These are phyloP conservation scores for Caenorhabditis sinica DNA, from an alignment of 2,888 invertebrate genomes.

Conservation along the genomic window DNA sequence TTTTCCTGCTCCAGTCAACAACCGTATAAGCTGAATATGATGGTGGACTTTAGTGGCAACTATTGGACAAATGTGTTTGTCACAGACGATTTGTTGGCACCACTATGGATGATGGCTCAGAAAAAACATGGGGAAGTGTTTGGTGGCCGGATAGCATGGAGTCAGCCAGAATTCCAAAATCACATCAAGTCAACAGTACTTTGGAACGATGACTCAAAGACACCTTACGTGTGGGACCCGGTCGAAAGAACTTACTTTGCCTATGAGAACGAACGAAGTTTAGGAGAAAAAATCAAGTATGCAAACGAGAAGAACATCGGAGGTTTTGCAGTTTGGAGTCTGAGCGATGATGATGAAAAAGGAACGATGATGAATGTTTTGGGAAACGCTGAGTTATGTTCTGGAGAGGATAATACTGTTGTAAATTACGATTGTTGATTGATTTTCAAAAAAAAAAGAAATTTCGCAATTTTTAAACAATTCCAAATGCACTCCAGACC, in stretches of 20 bases:
- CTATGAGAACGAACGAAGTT: conserved; percentile 5
- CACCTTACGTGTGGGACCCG: background rate
- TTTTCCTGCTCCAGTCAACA: background rate
- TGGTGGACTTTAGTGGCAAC: background rate
- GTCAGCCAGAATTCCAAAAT: too few relatives aligned
- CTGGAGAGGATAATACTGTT: background rate
- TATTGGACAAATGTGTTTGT: background rate
- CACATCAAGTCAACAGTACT: too few relatives aligned
- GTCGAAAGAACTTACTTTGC: background rate
- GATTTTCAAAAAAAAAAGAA: background rate
- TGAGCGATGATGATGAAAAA: background rate
- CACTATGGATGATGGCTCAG: too few relatives aligned
- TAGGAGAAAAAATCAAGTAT: conserved; percentile 10
- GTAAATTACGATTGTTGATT: background rate
- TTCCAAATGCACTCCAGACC: too few relatives aligned
- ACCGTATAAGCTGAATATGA: background rate
- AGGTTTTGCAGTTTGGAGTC: background rate
- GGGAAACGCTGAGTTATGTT: too few relatives aligned
- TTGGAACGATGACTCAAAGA: conserved; percentile 11
- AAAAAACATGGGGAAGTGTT: too few relatives aligned
- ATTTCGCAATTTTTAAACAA: background rate
- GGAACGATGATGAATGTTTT: too few relatives aligned
- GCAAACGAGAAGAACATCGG: background rate
- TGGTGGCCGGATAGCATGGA: too few relatives aligned
- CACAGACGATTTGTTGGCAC: too few relatives aligned